A percentile compares a stretch with the other conserved stretches of the same genome.
Evolutionary conservation across 2,797 vertebrate species (phyloP).

Genomic region (Chiloscyllium punctatum): DNA sequence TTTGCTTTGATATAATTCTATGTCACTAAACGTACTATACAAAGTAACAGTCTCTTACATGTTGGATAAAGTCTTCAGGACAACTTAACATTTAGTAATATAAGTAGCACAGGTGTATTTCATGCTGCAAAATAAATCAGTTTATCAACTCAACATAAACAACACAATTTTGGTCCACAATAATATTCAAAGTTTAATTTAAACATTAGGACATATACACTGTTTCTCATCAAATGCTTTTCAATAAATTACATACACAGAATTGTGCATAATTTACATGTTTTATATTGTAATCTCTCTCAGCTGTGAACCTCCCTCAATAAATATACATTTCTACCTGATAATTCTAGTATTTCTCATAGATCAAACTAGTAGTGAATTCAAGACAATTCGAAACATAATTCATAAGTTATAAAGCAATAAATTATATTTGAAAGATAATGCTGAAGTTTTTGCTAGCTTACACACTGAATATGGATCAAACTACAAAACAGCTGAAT

Average conservation of each 20-base stretch:
- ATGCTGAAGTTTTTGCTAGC: not conserved
- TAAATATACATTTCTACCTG: not conserved
- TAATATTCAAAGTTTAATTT: not conserved
- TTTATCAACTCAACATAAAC: slow-evolving; percentile 18
- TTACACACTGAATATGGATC: not conserved
- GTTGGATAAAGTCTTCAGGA: not conserved
- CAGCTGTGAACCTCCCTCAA: not conserved
- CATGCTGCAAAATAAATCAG: not conserved
- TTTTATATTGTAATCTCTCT: not conserved
- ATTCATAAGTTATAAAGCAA: not conserved
- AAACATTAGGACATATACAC: not conserved
- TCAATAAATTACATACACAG: not conserved
- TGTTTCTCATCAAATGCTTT: not conserved
- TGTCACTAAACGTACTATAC: not conserved
- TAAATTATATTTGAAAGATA: not conserved
- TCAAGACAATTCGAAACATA: not conserved
- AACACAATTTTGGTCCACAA: slow-evolving; percentile 1
- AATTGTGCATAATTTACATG: not conserved
- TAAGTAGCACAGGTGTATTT: not conserved
- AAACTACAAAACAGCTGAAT: too few relatives aligned
- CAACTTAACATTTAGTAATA: not conserved
- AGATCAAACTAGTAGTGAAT: not conserved
- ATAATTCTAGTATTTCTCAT: not conserved
- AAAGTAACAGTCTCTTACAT: not conserved
- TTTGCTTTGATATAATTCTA: not conserved